phyloP scores from a whole-genome alignment of 1,140 invertebrate genomes.

The Cecropterus lyciades region DNA sequence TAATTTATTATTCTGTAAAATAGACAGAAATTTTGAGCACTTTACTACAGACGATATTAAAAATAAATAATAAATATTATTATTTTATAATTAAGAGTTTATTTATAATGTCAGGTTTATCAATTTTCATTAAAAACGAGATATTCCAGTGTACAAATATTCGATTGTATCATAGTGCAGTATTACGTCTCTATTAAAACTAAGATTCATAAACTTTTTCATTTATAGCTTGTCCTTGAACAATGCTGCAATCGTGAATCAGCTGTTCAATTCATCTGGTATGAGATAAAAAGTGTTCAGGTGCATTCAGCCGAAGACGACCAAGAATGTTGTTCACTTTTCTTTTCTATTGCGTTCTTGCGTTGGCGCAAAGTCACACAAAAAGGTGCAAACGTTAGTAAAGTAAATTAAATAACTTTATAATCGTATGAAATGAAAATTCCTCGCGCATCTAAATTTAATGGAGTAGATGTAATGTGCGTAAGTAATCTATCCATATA shows the following conservation, averaged over 20 bases:
- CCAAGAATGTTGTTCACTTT: slow-evolving; percentile 1
- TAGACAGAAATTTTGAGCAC: too few relatives aligned
- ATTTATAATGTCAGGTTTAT: neutral
- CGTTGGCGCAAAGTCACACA: neutral
- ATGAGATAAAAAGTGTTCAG: slow-evolving; percentile 6
- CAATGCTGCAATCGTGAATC: slow-evolving; percentile 13
- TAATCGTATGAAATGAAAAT: neutral
- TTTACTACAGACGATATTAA: too few relatives aligned
- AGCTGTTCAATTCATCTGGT: neutral
- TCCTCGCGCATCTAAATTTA: too few relatives aligned
- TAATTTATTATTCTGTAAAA: too few relatives aligned
- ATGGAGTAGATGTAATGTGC: too few relatives aligned
- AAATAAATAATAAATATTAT: too few relatives aligned
- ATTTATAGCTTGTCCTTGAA: slow-evolving; percentile 6
- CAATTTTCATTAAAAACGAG: neutral
- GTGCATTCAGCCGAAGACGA: slow-evolving; percentile 15
- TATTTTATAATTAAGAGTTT: too few relatives aligned
- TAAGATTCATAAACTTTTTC: slow-evolving; percentile 19
- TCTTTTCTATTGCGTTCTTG: neutral
- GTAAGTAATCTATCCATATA: too few relatives aligned
- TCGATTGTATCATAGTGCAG: slow-evolving; percentile 10
- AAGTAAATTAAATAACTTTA: neutral
- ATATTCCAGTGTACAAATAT: neutral
- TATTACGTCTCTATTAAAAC: slow-evolving; percentile 8
- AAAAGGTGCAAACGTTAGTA: neutral